Evolutionary conservation across 2,797 vertebrate species (phyloP).

Genomic region (Pogonophryne albipinna): DNA sequence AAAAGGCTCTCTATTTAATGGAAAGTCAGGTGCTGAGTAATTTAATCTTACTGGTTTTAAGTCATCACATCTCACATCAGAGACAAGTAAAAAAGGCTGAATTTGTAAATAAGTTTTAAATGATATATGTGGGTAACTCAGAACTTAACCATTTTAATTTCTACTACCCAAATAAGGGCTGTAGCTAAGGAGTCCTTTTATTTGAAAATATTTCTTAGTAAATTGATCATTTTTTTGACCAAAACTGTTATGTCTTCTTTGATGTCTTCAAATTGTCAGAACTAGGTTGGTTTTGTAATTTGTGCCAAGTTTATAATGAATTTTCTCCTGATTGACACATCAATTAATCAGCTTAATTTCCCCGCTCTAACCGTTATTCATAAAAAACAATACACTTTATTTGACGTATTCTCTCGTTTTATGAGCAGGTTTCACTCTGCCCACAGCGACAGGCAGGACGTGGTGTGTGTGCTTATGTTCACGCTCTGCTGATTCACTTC

Average conservation of each 20-base stretch:
- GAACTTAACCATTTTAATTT: not conserved
- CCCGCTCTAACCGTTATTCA: not conserved
- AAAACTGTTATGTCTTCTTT: not conserved
- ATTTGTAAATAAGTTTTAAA: not conserved
- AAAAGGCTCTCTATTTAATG: not conserved
- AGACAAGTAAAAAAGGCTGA: not conserved
- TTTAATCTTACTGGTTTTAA: not conserved
- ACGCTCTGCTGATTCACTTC: constrained; percentile 22
- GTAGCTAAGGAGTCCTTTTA: not conserved
- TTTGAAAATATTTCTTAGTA: not conserved
- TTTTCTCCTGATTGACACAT: not conserved
- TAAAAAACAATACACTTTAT: not conserved
- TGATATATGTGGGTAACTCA: not conserved
- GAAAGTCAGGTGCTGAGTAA: not conserved
- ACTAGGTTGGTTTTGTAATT: not conserved
- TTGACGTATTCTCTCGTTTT: not conserved
- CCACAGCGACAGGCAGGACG: constrained; percentile 7
- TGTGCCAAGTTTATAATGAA: not conserved
- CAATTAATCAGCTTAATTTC: not conserved
- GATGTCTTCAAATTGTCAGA: not conserved
- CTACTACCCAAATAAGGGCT: not conserved
- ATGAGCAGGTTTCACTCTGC: constrained; percentile 11
- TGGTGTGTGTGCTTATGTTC: constrained; percentile 29
- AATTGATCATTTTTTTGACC: not conserved
- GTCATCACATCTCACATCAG: not conserved